phyloP scores from a whole-genome alignment of 2,113 vertebrate species.

The Bos javanicus region DNA sequence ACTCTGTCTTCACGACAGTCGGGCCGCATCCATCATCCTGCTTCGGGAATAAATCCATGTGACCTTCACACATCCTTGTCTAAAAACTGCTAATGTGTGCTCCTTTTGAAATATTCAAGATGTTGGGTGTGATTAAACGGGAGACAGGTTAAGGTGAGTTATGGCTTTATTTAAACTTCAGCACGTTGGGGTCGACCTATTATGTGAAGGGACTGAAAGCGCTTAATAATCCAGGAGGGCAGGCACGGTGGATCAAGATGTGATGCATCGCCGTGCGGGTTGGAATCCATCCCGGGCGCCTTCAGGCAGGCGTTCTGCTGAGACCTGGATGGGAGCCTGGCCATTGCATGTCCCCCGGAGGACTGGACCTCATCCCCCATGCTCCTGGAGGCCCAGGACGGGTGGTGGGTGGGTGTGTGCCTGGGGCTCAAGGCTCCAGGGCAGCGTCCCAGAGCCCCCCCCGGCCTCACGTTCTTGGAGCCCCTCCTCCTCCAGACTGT shows the following conservation, averaged over 20 bases:
- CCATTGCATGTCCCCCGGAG: fast-evolving
- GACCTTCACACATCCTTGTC: not conserved
- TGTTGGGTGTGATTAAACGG: not conserved
- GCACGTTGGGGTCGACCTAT: not conserved
- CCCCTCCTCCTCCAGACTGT: not conserved
- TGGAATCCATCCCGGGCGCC: fast-evolving
- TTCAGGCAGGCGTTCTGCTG: not conserved
- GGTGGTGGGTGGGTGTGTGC: fast-evolving
- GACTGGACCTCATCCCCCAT: fast-evolving
- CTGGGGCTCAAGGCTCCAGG: fast-evolving
- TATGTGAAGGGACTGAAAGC: not conserved
- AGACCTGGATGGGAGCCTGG: not conserved
- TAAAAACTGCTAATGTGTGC: not conserved
- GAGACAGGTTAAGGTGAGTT: not conserved
- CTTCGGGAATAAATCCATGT: not conserved
- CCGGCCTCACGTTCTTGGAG: not conserved
- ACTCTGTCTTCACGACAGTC: not conserved
- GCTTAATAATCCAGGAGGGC: not conserved
- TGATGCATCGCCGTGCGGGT: fast-evolving
- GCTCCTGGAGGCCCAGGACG: not conserved
- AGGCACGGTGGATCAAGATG: not conserved
- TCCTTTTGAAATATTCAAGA: constrained; percentile 18
- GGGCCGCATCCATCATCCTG: fast-evolving
- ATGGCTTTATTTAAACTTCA: not conserved
- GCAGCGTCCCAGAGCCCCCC: fast-evolving